Percentiles rank a stretch among this genome's conserved stretches.
These are phyloP conservation scores for Drosophila lutescens DNA, from an alignment of 2,888 invertebrate genomes.

Conservation along the genomic window DNA sequence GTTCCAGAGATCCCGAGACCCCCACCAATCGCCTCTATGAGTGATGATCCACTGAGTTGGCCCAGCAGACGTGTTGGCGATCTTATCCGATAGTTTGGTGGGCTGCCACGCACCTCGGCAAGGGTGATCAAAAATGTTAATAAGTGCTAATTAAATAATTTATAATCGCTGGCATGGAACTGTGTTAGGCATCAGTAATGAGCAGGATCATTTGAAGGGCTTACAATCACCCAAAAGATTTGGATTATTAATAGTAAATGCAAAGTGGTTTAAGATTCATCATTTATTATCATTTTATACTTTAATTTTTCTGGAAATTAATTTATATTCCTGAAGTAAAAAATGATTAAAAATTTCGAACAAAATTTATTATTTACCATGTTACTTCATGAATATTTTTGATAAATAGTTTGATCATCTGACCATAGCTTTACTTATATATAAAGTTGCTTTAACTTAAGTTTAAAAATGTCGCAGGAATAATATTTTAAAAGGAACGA, in stretches of 20 bases:
- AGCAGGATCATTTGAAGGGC: neutral
- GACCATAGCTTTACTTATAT: too few species aligned
- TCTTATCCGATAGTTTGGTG: conserved; percentile 75
- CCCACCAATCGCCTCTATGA: conserved; percentile 27
- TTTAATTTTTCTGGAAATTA: too few species aligned
- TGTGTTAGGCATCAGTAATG: conserved; percentile 5
- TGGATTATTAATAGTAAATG: neutral
- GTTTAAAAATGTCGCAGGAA: too few species aligned
- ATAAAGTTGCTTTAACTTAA: too few species aligned
- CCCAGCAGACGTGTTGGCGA: conserved; percentile 55
- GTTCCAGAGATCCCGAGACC: neutral
- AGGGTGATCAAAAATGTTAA: conserved; percentile 64
- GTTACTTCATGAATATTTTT: too few species aligned
- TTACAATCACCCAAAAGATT: neutral
- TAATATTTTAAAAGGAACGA: too few species aligned
- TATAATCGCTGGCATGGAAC: conserved; percentile 25
- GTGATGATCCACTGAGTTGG: conserved; percentile 17
- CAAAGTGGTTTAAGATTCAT: too few species aligned
- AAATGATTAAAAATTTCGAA: too few species aligned
- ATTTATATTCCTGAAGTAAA: too few species aligned
- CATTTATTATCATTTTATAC: too few species aligned
- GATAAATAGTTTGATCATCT: too few species aligned
- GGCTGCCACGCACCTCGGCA: conserved; percentile 71
- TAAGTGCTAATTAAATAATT: conserved; percentile 80
- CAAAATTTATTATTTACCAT: too few species aligned